Base-by-base conservation (phyloP, 92 coral and sea anemone genomes). In the Metridium senile region DNA sequence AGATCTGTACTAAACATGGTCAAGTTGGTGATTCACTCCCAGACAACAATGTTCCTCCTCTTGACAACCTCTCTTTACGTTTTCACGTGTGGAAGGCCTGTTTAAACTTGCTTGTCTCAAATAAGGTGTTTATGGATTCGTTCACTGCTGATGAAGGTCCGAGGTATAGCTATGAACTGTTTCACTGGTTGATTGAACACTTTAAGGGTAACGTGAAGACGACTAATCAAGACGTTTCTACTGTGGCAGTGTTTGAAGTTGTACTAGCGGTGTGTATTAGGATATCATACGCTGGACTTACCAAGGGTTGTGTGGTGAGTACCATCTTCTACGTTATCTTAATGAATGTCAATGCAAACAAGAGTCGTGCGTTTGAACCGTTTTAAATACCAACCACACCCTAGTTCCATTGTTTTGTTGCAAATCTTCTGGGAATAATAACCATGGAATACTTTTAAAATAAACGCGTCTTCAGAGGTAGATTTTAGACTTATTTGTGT, bases 71-170 rank as follows among this genome's bases (percentile, higher is more conserved):
- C 30, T 78, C 93, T 56, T 80, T 92, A 53, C 81, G 93, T 32
- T 84, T 82, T 27, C 89, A 83, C 19, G 85, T 96, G 9, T 96
- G 99, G 99, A 87, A 80, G 47, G 86, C 97, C 0, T 89, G 99
- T 62, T 88, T 96, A 62, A 90, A 84, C 67, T 83, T 96, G 13
- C 71, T 90, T 56, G 87, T 84, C 28, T 84, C 90, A 23, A 92
- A 85, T 46, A 88, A 74, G 16, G 29, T 87, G 53, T 96, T 92
- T 70, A 58, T 92, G 39, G 91, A 93, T 58, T 72, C 88, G 75
- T 96, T 96, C 43, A 67, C 90, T 20, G 85, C 75, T 25, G 87
- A 75, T 34, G 66, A 62, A 22, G 97, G 93, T 1, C 72, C 82
- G 18, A 28, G 62, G 62, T 76, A 62, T 31, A 82, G 89, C 52